A percentile compares a stretch with the other conserved stretches of the same genome.
These are phyloP conservation scores for Rhinoraja longicauda DNA, from an alignment of 2,797 vertebrate species.

Conservation along the genomic window DNA sequence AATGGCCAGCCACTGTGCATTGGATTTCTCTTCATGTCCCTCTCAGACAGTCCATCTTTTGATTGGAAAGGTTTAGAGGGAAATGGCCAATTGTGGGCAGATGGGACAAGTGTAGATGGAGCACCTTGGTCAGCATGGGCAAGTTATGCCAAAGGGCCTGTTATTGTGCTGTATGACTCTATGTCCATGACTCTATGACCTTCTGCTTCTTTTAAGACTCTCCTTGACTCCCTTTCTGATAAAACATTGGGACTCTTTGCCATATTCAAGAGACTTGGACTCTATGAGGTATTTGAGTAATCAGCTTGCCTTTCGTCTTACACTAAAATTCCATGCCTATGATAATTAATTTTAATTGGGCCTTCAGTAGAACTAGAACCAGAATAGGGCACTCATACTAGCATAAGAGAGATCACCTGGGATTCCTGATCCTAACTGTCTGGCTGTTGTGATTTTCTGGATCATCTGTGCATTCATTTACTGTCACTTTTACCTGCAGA, in stretches of 20 bases:
- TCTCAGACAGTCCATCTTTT: background rate
- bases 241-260: background rate
- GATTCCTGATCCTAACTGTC: background rate
- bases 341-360: background rate
- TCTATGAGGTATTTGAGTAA: background rate
- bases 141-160: too few species aligned
- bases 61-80: too few species aligned
- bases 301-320: background rate
- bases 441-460: too few species aligned
- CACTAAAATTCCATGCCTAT: background rate
- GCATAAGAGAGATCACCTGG: background rate
- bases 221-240: background rate
- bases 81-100: too few species aligned
- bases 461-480: background rate
- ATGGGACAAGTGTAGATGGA: too few species aligned
- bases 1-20: background rate
- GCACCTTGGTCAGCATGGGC: too few species aligned
- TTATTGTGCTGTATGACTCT: too few species aligned
- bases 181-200: background rate
- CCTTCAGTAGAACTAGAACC: background rate
- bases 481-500: background rate
- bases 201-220: background rate
- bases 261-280: background rate
- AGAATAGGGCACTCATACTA: background rate
- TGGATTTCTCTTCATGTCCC: background rate